Percentiles rank a stretch among this genome's conserved stretches.
Conservation (phyloP, 2,888 invertebrate species). For the Ganaspis brasiliensis region DNA sequence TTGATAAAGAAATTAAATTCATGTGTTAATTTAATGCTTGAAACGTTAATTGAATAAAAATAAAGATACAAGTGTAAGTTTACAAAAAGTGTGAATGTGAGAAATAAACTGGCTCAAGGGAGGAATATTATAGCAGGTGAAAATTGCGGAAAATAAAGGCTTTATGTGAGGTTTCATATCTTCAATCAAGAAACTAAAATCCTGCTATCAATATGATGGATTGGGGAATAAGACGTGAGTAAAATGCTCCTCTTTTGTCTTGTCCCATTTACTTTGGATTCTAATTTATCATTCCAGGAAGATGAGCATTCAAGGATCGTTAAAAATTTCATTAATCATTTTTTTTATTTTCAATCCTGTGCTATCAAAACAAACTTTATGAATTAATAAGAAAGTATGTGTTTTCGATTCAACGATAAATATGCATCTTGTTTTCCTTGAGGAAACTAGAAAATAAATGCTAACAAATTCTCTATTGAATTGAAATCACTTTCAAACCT, state of each 20-base stretch:
- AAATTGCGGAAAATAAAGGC: conserved; percentile 13
- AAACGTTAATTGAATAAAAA: neutral
- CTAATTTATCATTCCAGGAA: neutral
- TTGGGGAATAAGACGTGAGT: conserved; percentile 89
- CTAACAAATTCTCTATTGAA: neutral
- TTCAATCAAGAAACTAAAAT: conserved; percentile 30
- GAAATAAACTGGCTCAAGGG: neutral
- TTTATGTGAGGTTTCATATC: conserved; percentile 8
- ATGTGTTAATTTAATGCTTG: no score
- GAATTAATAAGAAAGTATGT: neutral
- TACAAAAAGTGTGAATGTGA: neutral
- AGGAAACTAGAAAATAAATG: neutral
- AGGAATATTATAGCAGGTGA: conserved; percentile 18
- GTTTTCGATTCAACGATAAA: neutral
- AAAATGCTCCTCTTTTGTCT: conserved; percentile 56
- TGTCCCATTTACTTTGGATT: neutral
- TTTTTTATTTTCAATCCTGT: no score
- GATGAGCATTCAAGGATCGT: neutral
- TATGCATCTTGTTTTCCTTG: neutral
- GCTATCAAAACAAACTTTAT: neutral
- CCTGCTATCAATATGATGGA: conserved; percentile 84
- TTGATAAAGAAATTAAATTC: neutral
- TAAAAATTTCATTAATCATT: no score
- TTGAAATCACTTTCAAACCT: neutral
- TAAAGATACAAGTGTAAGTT: neutral